These are phyloP conservation scores for Orientallactaga bullata DNA, from an alignment of 2,113 vertebrate species.

Conservation along the genomic window DNA sequence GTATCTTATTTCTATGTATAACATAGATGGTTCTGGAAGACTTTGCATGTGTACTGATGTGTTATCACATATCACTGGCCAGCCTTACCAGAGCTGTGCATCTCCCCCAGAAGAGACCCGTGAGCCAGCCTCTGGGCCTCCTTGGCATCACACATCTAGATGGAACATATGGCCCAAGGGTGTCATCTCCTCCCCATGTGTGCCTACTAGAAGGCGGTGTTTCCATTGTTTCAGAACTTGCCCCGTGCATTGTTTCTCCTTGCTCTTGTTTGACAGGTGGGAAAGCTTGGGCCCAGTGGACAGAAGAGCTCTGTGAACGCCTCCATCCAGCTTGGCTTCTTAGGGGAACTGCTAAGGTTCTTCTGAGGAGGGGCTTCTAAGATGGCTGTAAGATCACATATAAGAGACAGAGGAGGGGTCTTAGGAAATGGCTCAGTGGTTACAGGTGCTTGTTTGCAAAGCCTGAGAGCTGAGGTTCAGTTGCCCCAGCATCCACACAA, in stretches of 20 bases:
- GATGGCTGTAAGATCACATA: not conserved
- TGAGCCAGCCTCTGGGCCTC: not conserved
- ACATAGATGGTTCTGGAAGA: not conserved
- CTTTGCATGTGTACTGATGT: not conserved
- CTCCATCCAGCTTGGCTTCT: not conserved
- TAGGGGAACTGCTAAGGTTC: not conserved
- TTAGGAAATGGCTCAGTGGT: too few relatives aligned
- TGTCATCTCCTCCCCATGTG: not conserved
- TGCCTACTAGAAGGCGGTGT: accelerated
- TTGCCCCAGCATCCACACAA: too few relatives aligned
- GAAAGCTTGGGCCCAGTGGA: not conserved
- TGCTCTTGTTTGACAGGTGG: not conserved
- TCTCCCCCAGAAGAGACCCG: not conserved
- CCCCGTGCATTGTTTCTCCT: not conserved
- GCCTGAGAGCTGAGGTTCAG: too few relatives aligned
- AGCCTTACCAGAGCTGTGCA: not conserved
- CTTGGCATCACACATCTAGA: not conserved
- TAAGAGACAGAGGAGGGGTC: not conserved
- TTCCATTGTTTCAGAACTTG: not conserved
- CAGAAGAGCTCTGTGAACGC: not conserved
- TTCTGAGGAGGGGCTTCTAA: not conserved
- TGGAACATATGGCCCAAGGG: not conserved
- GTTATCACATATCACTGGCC: not conserved
- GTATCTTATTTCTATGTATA: not conserved
- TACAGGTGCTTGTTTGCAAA: too few relatives aligned